Base-by-base conservation (phyloP, 2,113 vertebrate species). In the Procavia capensis region DNA sequence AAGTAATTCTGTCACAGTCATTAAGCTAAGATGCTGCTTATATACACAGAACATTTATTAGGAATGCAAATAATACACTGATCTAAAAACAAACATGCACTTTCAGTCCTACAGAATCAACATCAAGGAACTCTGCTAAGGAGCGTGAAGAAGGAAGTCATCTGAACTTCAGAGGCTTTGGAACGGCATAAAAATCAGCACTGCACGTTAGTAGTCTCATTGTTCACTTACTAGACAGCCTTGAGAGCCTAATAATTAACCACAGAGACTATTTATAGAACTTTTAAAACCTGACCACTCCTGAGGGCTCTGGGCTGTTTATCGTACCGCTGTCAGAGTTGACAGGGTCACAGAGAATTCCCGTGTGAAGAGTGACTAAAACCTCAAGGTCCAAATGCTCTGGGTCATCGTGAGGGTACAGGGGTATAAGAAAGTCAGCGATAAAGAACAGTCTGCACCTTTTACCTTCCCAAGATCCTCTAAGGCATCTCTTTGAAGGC, bases 281-380 rank as follows among this genome's bases (percentile, higher is more conserved):
- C 63, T 96, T 93, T 96, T 45, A 88, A 96, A 98, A 91, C 93
- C 66, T 36, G 83, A 74, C 43, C 83, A 91, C 93, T 96, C 84
- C 59, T 88, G 85, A 97, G 92, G 87, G 92, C 84, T 96, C 97
- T 97, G 97, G 88, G 63, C 93, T 97, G 43, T 98, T 97, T 97
- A 93, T 98, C 68, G 17, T 43, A 76, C 89, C 84, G 95, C 92
- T 97, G 84, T 95, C 81, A 76, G 88, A 97, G 97, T 93, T 98
- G 98, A 98, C 98, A 98, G 98, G 98, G 98, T 98, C 98, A 97
- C 34, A 57, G 78, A 90, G 78, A 98, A 98, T 98, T 98, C 98
- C 97, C 94, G 8, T 97, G 96, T 95, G 97, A 98, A 98, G 96
- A 97, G 57, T 95, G 16, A 94, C 94, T 95, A 61, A 87, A 95